Evolutionary conservation across 2,888 invertebrate genomes (phyloP).

Genomic region (Leucophenga montana): DNA sequence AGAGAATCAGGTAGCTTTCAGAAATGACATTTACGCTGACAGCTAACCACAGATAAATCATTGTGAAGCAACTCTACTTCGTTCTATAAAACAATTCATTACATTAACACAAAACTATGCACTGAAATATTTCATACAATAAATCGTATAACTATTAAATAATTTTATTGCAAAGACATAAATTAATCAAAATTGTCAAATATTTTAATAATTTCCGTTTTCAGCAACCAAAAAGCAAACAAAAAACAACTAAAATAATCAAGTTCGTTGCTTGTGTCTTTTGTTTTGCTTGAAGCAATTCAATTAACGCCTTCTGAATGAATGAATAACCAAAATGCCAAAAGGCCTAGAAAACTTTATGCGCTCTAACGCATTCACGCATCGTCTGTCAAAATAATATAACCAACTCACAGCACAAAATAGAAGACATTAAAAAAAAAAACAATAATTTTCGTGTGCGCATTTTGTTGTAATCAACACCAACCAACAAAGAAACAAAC

Average conservation of each 20-base stretch:
- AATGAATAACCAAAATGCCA: slow-evolving; percentile 33
- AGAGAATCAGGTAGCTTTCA: background rate
- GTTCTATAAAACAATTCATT: background rate
- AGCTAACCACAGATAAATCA: slow-evolving; percentile 2
- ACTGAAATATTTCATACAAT: no score
- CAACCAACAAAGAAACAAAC: slow-evolving; percentile 36
- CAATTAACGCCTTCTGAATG: no score
- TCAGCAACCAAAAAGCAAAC: background rate
- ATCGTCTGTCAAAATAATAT: slow-evolving; percentile 57
- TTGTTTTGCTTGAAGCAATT: slow-evolving; percentile 24
- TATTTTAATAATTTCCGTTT: slow-evolving; percentile 45
- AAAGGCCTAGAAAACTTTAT: slow-evolving; percentile 30
- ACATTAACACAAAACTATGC: background rate
- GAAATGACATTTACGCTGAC: slow-evolving; percentile 6
- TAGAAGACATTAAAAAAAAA: slow-evolving; percentile 48
- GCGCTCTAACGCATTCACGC: slow-evolving; percentile 57
- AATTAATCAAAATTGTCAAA: slow-evolving; percentile 17
- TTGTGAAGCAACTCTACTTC: background rate
- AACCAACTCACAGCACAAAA: slow-evolving; percentile 32
- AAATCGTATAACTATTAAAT: slow-evolving; percentile 1
- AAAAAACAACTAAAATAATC: background rate
- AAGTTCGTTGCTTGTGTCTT: slow-evolving; percentile 48
- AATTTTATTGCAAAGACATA: slow-evolving; percentile 15
- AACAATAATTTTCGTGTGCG: slow-evolving; percentile 41
- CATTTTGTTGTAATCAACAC: slow-evolving; percentile 53